Percentiles rank a stretch among this genome's conserved stretches.
Evolutionary conservation across 2,797 vertebrate species (phyloP).

Genomic region (Decapterus maruadsi): DNA sequence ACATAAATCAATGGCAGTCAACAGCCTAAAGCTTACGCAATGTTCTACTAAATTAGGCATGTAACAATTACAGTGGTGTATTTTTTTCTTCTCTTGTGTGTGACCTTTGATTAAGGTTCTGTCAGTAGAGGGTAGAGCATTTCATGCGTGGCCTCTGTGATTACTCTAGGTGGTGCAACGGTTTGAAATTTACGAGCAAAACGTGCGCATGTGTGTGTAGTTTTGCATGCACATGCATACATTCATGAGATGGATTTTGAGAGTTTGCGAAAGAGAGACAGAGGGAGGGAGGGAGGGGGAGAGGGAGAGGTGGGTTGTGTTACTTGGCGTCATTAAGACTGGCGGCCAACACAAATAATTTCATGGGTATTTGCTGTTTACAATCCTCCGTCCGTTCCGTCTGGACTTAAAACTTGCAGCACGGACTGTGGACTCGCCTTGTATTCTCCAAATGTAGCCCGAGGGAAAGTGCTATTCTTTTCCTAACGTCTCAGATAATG

Average conservation of each 20-base stretch:
- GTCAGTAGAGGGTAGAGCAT: constrained; percentile 49
- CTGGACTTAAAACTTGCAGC: constrained; percentile 44
- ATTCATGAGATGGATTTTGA: constrained; percentile 56
- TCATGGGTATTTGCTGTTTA: constrained; percentile 72
- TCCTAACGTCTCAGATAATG: constrained; percentile 70
- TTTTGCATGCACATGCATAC: constrained; percentile 48
- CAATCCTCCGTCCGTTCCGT: constrained; percentile 37
- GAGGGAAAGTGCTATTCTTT: constrained; percentile 52
- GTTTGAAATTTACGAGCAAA: constrained; percentile 67
- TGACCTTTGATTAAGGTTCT: constrained; percentile 80
- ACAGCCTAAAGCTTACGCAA: constrained; percentile 78
- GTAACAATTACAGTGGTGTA: constrained; percentile 75
- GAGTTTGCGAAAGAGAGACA: constrained; percentile 15
- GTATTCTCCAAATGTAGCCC: constrained; percentile 58
- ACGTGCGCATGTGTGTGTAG: constrained; percentile 36
- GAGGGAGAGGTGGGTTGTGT: constrained; percentile 24
- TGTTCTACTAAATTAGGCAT: constrained; percentile 83
- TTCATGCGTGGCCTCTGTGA: constrained; percentile 70
- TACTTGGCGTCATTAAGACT: constrained; percentile 63
- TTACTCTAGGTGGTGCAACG: constrained; percentile 57
- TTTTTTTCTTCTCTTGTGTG: constrained; percentile 56
- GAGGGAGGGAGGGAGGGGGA: neutral
- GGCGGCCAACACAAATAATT: constrained; percentile 58
- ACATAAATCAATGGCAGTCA: constrained; percentile 80
- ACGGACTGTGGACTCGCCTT: constrained; percentile 43